These are phyloP conservation scores for Furcifer pardalis DNA, from an alignment of 2,797 vertebrate species.

Conservation along the genomic window DNA sequence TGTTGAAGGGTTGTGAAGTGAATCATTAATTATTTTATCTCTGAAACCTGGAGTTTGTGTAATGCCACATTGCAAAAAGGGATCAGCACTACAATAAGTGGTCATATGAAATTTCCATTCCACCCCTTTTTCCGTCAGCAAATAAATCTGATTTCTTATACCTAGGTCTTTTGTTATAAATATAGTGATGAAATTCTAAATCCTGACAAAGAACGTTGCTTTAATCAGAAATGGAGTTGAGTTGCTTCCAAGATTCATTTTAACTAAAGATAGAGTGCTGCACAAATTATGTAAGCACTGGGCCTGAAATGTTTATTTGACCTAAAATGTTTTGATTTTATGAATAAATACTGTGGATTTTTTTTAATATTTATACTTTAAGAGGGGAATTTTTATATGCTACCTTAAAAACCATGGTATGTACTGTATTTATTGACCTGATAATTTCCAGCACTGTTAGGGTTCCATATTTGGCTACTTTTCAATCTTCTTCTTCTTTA, in stretches of 20 bases:
- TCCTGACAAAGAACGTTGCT: background rate
- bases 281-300: background rate
- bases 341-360: background rate
- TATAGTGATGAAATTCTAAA: too few relatives aligned
- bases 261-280: background rate
- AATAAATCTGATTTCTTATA: background rate
- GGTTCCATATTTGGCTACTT: too few relatives aligned
- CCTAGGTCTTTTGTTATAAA: background rate
- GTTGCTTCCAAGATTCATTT: background rate
- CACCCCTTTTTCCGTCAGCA: background rate
- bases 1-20: constrained; percentile 59
- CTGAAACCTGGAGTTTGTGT: constrained; percentile 55
- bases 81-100: background rate
- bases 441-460: too few relatives aligned
- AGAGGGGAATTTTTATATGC: background rate
- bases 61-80: background rate
- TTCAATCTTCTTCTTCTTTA: too few relatives aligned
- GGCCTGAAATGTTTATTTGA: background rate
- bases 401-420: background rate
- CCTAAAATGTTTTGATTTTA: background rate
- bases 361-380: too few relatives aligned
- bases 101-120: background rate
- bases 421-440: too few relatives aligned
- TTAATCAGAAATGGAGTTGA: background rate
- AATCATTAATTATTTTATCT: constrained; percentile 67